These are phyloP conservation scores for Elgaria multicarinata DNA, from an alignment of 2,113 vertebrate genomes.

Conservation along the genomic window DNA sequence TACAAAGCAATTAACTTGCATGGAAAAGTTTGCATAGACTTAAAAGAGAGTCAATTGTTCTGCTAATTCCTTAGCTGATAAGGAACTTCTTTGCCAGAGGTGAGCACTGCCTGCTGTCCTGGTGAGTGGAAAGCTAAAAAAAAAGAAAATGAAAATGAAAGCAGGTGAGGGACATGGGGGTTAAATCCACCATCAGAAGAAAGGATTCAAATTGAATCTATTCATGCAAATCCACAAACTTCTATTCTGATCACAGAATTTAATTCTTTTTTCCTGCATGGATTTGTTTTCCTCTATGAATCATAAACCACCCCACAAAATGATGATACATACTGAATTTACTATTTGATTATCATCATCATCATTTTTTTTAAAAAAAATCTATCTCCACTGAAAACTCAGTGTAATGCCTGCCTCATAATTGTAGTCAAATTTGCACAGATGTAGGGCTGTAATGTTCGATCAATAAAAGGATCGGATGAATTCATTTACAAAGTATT, in stretches of 20 bases:
- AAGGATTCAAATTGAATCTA: slow-evolving; percentile 1
- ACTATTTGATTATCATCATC: background rate
- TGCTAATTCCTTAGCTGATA: slow-evolving; percentile 29
- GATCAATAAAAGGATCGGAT: background rate
- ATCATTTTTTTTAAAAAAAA: too few relatives aligned
- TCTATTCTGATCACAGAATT: background rate
- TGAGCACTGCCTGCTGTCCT: background rate
- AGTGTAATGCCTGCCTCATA: background rate
- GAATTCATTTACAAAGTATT: background rate
- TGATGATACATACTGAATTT: background rate
- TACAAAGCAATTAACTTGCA: slow-evolving; percentile 43
- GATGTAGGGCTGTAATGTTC: background rate
- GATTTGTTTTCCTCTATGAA: background rate
- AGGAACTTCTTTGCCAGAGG: slow-evolving; percentile 17
- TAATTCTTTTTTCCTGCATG: too few relatives aligned
- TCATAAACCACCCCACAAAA: background rate
- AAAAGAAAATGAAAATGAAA: too few relatives aligned
- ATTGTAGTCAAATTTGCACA: background rate
- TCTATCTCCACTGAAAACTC: background rate
- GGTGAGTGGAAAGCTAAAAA: background rate
- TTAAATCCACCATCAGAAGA: background rate
- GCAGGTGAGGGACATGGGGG: background rate
- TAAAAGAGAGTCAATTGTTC: slow-evolving; percentile 35
- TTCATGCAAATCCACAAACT: background rate
- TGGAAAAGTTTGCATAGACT: slow-evolving; percentile 28